Conservation (phyloP, 2,888 invertebrate genomes). For the Salticus scenicus region DNA sequence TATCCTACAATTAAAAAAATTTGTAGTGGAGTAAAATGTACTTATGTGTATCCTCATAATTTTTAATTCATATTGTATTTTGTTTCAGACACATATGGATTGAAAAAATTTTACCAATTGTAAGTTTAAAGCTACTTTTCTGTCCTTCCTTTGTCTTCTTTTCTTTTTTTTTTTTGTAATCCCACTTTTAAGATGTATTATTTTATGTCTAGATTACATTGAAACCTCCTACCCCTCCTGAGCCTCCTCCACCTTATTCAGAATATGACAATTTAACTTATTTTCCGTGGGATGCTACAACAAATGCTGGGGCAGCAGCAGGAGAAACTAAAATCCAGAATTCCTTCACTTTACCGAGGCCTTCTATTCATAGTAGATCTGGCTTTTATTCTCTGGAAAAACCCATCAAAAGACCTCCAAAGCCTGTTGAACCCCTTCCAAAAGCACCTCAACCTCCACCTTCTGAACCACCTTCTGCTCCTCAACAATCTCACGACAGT, state of each 20-base stretch:
- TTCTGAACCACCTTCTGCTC: not conserved
- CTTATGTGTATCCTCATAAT: too few species aligned
- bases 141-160: not conserved
- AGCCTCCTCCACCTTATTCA: constrained; percentile 46
- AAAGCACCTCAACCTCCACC: not conserved
- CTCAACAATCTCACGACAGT: not conserved
- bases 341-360: constrained; percentile 32
- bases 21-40: too few species aligned
- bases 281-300: constrained; percentile 16
- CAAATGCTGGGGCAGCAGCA: not conserved
- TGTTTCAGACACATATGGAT: constrained; percentile 39
- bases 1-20: too few species aligned
- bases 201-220: not conserved
- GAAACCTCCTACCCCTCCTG: constrained; percentile 18
- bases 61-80: not conserved
- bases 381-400: constrained; percentile 44
- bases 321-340: constrained; percentile 8
- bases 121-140: constrained; percentile 46
- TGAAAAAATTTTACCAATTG: constrained; percentile 36
- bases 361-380: constrained; percentile 34
- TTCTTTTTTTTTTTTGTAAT: not conserved
- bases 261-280: constrained; percentile 59
- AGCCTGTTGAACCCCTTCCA: not conserved
- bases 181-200: too few species aligned
- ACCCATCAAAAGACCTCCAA: constrained; percentile 19